phyloP scores from a whole-genome alignment of 2,888 invertebrate genomes.

The Rosalia funebris region DNA sequence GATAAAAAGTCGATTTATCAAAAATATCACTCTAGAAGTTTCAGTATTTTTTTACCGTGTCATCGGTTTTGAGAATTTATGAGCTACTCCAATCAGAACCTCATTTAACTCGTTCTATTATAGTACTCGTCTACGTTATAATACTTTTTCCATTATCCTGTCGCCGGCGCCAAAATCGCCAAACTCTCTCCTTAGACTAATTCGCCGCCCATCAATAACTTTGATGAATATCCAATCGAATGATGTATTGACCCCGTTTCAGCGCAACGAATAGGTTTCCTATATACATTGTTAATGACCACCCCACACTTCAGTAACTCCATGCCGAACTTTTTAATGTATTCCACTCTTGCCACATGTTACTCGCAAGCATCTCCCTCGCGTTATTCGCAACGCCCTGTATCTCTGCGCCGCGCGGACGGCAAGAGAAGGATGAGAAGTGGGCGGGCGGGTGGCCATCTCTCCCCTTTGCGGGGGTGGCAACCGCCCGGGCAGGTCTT shows the following conservation, averaged over 20 bases:
- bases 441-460: constrained; percentile 45
- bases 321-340: constrained; percentile 49
- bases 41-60: no score
- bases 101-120: no score
- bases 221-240: constrained; percentile 29
- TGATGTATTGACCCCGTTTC: constrained; percentile 52
- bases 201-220: background rate
- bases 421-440: constrained; percentile 54
- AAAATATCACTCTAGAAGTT: no score
- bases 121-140: no score
- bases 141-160: no score
- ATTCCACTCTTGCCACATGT: constrained; percentile 46
- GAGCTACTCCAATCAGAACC: no score
- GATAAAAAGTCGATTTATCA: no score
- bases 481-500: constrained; percentile 51
- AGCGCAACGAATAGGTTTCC: constrained; percentile 46
- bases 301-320: constrained; percentile 42
- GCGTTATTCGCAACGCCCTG: constrained; percentile 46
- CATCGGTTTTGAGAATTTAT: no score
- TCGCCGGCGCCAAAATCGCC: background rate
- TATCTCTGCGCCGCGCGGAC: constrained; percentile 34
- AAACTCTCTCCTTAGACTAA: constrained; percentile 12
- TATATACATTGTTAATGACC: constrained; percentile 51
- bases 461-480: constrained; percentile 52
- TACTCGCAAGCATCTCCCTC: constrained; percentile 40